Conservation (phyloP, 2,888 invertebrate genomes). For the Drosophila pseudotakahashii region DNA sequence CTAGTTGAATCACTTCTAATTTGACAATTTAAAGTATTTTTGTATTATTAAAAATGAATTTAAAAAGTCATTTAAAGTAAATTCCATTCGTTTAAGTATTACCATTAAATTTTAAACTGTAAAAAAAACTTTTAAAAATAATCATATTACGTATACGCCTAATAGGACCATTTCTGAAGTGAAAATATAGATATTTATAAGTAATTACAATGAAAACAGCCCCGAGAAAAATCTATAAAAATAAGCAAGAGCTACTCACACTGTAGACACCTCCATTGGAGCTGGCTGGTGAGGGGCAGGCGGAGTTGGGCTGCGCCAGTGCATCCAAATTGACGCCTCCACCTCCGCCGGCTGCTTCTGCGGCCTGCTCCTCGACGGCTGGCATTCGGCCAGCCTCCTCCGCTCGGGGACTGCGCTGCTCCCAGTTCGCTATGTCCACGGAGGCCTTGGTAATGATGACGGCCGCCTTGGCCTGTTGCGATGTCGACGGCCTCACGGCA, state of each 20-base stretch:
- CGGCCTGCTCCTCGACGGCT: constrained; percentile 86
- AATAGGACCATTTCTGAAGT: too few species aligned
- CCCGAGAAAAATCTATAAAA: too few species aligned
- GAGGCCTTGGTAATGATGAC: constrained; percentile 90
- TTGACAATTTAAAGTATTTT: too few species aligned
- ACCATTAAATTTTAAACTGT: too few species aligned
- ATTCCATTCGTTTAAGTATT: too few species aligned
- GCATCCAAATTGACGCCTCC: constrained; percentile 67
- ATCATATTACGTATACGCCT: too few species aligned
- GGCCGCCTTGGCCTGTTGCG: constrained; percentile 85
- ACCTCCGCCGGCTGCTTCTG: constrained; percentile 7
- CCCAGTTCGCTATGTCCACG: constrained; percentile 86
- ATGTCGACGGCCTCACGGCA: constrained; percentile 62
- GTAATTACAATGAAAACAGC: too few species aligned
- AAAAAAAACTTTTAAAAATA: too few species aligned
- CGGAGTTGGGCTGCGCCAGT: constrained; percentile 85
- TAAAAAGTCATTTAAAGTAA: too few species aligned
- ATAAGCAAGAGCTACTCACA: constrained; percentile 85
- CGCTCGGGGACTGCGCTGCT: constrained; percentile 83
- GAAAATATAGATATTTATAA: too few species aligned
- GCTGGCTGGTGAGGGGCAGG: constrained; percentile 93
- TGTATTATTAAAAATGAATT: too few species aligned
- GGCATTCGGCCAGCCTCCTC: constrained; percentile 84
- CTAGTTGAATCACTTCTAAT: too few species aligned
- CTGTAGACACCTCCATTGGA: constrained; percentile 96